Evolutionary conservation across 2,888 invertebrate species (phyloP), one percentile per base, ranked within the genome.

Genomic region (Volucella bombylans): DNA sequence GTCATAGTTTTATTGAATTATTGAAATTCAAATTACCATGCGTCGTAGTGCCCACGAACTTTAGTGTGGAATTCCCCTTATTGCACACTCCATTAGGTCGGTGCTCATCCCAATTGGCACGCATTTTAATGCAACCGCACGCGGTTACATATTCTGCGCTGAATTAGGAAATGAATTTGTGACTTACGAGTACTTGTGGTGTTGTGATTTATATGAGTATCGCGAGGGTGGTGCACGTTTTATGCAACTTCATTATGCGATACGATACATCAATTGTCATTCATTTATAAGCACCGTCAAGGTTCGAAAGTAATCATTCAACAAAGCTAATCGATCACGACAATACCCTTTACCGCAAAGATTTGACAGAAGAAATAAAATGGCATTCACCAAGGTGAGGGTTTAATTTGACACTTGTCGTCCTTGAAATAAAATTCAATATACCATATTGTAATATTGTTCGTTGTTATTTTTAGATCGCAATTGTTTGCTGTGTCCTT

Each of bases 401-500:
- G 18, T 76, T 55, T 15, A 9, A 9, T 15, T 11, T 2, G 14
- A 9, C 4, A 1, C 8, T 14, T 1, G 6, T 31, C 4, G 23
- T 47, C 62, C 38, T 52, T 54, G 23, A n/a, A 4, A 8, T 31
- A 41, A 3, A 41, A 50, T 31, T 9, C n/a, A n/a, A n/a, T n/a
- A n/a, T n/a, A n/a, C n/a, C n/a, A n/a, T 11, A 9, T 57, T 31
- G 45, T 14, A 50, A 10, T 14, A 11, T 12, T 43, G 49, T 11
- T 39, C 1, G n/a, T 39, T 2, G n/a, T 8, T 8, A 3, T 52
- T 74, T 43, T 74, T 18, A 89, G 89, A 86, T 88, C 68, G 85
- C 87, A 79, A 86, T 89, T 61, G 77, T 88, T 39, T 88, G 87
- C 80, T 87, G 87, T 74, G 87, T 87, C 41, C 62, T 88, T 10